Evolutionary conservation across 2,888 invertebrate genomes (phyloP), one percentile per base, ranked within the genome.

Genomic region (Eilema sororculum): DNA sequence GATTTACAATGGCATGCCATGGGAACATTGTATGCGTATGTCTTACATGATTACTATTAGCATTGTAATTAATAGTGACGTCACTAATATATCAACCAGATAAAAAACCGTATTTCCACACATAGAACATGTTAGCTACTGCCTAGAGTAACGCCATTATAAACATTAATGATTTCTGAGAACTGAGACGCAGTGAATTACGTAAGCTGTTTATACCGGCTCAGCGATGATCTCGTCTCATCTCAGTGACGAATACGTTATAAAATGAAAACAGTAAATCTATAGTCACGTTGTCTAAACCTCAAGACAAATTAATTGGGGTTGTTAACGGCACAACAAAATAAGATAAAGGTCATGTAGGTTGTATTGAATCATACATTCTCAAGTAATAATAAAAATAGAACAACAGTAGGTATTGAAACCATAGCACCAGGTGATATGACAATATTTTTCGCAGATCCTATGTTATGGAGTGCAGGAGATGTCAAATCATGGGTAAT

Each of bases 401-500:
- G n/a, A n/a, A n/a, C n/a, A n/a, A n/a, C n/a, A 52, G n/a, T 52
- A 52, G 52, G 9, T 52, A 52, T n/a, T n/a, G 20, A 52, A 4
- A 16, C 61, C 8, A 24, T 16, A 33, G 8, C 61, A 62, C 37
- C 16, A n/a, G n/a, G 12, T 79, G 57, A 74, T 63, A 12, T 52
- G 16, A n/a, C 61, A 30, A 37, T 3, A 67, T 64, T 80, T 65
- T 72, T 94, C 94, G 10, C 94, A 99, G 99, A 99, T 96, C 99
- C 99, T 77, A 96, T 97, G 88, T 96, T 97, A 84, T 99, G 99
- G 99, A 97, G 97, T 82, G 95, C 96, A 22, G 96, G 97, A 73
- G 98, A 99, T 89, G 98, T 98, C 64, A 97, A 97, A 79, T 96
- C 98, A 28, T 99, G 99, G 99, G 96, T 99, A 73, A 96, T 97